phyloP scores from a whole-genome alignment of 2,888 invertebrate genomes.

The Linnaemya tessellans region DNA sequence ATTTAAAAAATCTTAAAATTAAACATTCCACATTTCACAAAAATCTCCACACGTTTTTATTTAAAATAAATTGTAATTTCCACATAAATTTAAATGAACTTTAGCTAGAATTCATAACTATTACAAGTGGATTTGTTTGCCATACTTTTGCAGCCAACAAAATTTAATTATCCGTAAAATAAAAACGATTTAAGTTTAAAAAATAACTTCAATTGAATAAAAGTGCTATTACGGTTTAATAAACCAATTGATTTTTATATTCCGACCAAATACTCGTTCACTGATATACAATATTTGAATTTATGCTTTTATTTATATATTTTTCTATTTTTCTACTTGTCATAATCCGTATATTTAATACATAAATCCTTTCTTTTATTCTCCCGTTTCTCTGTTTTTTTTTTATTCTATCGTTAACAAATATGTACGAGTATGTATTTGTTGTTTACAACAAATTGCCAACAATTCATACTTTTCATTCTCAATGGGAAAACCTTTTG shows the following conservation, averaged over 20 bases:
- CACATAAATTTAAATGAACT: too few species aligned
- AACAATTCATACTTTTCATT: conserved; percentile 46
- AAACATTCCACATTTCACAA: too few species aligned
- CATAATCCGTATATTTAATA: conserved; percentile 57
- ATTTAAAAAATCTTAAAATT: too few species aligned
- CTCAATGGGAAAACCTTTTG: conserved; percentile 49
- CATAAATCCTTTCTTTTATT: conserved; percentile 52
- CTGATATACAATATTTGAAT: conserved; percentile 30
- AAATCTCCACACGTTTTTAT: too few species aligned
- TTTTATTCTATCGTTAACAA: conserved; percentile 21
- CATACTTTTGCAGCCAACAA: neutral
- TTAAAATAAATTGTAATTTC: too few species aligned
- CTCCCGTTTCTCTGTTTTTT: conserved; percentile 24
- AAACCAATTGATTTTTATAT: conserved; percentile 32
- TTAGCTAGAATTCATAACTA: neutral
- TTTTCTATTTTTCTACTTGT: conserved; percentile 24
- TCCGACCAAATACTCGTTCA: conserved; percentile 10
- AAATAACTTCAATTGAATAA: conserved; percentile 21
- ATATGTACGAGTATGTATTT: conserved; percentile 7
- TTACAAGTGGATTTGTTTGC: neutral
- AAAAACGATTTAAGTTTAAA: neutral
- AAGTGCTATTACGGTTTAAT: conserved; percentile 18
- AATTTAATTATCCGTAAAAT: conserved; percentile 1
- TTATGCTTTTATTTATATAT: conserved; percentile 19
- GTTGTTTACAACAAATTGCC: conserved; percentile 55